A percentile compares a stretch with the other conserved stretches of the same genome.
These are phyloP conservation scores for Mimumesa dahlbomi DNA, from an alignment of 2,888 invertebrate genomes.

Conservation along the genomic window DNA sequence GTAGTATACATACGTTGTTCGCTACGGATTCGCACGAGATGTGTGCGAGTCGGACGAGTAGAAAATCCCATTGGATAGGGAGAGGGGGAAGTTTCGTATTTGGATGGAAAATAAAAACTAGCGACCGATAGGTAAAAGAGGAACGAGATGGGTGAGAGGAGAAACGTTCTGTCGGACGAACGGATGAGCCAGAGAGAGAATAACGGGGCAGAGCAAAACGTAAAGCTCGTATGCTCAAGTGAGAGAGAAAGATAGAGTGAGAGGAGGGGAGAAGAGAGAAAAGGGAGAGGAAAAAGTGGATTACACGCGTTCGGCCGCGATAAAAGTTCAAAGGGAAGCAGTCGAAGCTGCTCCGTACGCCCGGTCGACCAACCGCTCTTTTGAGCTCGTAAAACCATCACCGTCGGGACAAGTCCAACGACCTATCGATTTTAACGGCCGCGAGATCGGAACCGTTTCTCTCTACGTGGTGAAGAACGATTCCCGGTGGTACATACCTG, in stretches of 20 bases:
- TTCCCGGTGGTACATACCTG: no score
- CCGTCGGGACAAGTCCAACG: conserved; percentile 5
- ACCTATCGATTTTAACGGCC: conserved; percentile 38
- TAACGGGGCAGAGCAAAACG: not conserved
- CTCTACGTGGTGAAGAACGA: not conserved
- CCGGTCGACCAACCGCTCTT: conserved; percentile 29
- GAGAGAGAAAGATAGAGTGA: conserved; percentile 10
- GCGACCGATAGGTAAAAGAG: no score
- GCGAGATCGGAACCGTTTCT: conserved; percentile 21
- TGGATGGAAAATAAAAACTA: not conserved
- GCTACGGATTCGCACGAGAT: no score
- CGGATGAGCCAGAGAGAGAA: not conserved
- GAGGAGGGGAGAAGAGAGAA: conserved; percentile 39
- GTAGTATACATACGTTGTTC: no score
- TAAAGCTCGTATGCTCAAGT: conserved; percentile 34
- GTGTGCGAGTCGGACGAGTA: no score
- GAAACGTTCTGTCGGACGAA: conserved; percentile 15
- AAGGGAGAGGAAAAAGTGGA: conserved; percentile 44
- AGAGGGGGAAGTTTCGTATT: no score
- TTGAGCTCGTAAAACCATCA: conserved; percentile 15
- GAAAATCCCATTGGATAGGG: no score
- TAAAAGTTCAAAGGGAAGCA: conserved; percentile 64
- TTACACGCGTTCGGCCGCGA: conserved; percentile 49
- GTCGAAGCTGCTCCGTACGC: conserved; percentile 31
- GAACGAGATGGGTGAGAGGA: not conserved